phyloP scores from a whole-genome alignment of 2,797 vertebrate genomes.

The Gobio occitaniae region DNA sequence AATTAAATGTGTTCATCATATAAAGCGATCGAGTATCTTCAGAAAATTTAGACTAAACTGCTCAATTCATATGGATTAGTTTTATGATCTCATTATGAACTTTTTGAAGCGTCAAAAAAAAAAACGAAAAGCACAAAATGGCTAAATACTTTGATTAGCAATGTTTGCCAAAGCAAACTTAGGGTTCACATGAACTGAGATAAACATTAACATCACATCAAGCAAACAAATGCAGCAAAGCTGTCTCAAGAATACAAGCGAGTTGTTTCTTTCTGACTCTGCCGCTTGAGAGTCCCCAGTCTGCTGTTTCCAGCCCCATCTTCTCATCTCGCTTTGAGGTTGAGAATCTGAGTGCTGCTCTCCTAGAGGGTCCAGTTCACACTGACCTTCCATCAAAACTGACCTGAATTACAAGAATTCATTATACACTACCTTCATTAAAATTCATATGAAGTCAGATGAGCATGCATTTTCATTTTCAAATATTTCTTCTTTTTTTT shows the following conservation, averaged over 20 bases:
- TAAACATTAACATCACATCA: constrained; percentile 9
- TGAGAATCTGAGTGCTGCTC: background rate
- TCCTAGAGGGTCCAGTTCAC: background rate
- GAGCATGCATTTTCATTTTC: background rate
- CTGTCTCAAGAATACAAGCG: background rate
- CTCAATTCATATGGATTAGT: too few relatives aligned
- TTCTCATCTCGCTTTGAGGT: too few relatives aligned
- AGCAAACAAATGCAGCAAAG: background rate
- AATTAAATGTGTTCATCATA: too few relatives aligned
- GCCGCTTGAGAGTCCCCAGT: background rate
- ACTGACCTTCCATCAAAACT: background rate
- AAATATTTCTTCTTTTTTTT: background rate
- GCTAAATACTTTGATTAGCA: background rate
- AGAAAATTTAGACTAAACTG: too few relatives aligned
- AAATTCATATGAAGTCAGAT: background rate
- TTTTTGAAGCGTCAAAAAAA: too few relatives aligned
- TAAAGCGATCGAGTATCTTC: too few relatives aligned
- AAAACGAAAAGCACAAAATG: background rate
- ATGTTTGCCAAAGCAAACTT: background rate
- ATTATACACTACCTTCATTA: background rate
- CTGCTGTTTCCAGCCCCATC: background rate
- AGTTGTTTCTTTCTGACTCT: background rate
- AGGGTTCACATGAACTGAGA: background rate
- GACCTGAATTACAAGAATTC: background rate
- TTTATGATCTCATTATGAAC: too few relatives aligned